Evolutionary conservation across 2,797 vertebrate genomes (phyloP), one percentile per base, ranked within the genome.

Genomic region (Coreius guichenoti): DNA sequence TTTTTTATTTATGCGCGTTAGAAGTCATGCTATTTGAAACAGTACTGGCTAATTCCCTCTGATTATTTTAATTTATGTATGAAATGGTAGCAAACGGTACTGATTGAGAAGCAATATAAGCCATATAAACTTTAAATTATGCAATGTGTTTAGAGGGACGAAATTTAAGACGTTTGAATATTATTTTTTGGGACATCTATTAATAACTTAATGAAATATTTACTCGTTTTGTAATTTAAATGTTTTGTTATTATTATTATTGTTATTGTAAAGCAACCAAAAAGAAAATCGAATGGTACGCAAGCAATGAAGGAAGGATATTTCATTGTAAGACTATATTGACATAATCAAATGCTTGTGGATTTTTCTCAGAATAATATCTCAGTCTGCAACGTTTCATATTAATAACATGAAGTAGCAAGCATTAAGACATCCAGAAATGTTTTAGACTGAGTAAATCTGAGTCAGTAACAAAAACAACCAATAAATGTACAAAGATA

Each of bases 71-170:
- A 91, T 91, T 91, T 92, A 91, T 89, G 87, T 86, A 84, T 83
- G 83, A 85, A 86, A 88, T 79, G 86, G 80, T 90, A 90, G 87
- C 88, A 89, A 74, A 83, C 81, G 80, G 87, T 88, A 91, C 89
- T 85, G 86, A 86, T 82, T 86, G 86, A 88, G 74, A 89, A 89
- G 89, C 86, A 89, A 87, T 89, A 89, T 87, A 89, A 90, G 90
- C 88, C 90, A 90, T 91, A 89, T 83, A 87, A 90, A 88, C 79
- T 73, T 85, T 92, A 92, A 89, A 89, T 92, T 91, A 92, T 91
- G 89, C 89, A 89, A 89, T 88, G 88, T 87, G 80, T 87, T 87
- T 79, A 87, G 85, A 87, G 87, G 89, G 87, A 86, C 84, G 65
- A 88, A 89, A 79, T 84, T 84, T 86, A 88, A 81, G 80, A 91